These are phyloP conservation scores for Bovichtus variegatus DNA, from an alignment of 2,797 vertebrate genomes.

Conservation along the genomic window DNA sequence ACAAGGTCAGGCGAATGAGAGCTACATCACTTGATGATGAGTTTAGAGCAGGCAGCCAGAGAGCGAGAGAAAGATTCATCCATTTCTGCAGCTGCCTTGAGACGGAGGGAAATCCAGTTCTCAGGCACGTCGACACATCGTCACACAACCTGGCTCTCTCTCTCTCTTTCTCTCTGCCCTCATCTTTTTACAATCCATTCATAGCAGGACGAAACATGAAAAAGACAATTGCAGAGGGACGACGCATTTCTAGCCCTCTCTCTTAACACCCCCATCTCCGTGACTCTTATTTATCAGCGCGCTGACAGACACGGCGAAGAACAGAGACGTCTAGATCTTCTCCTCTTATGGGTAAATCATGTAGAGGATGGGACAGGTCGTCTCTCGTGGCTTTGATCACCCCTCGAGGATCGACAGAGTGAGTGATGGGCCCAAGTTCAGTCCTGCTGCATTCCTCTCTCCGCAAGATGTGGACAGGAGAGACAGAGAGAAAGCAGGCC, in stretches of 20 bases:
- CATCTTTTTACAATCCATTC: conserved; percentile 16
- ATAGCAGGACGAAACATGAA: conserved; percentile 23
- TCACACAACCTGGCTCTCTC: conserved; percentile 9
- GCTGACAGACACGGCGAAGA: conserved; percentile 48
- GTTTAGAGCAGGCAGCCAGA: conserved; percentile 20
- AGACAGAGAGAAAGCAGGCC: conserved; percentile 26
- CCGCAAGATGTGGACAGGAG: conserved; percentile 11
- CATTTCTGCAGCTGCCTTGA: conserved; percentile 17
- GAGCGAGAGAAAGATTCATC: conserved; percentile 33
- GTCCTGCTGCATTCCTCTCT: conserved; percentile 41
- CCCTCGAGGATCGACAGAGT: conserved; percentile 47
- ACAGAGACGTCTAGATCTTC: conserved; percentile 52
- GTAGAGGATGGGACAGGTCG: conserved; percentile 44
- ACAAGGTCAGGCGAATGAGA: conserved; percentile 51
- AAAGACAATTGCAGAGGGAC: conserved; percentile 22
- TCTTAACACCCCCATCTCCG: conserved; percentile 15
- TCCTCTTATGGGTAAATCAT: conserved; percentile 62
- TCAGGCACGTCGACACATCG: conserved; percentile 25
- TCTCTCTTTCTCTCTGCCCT: not conserved
- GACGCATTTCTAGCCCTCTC: conserved; percentile 32
- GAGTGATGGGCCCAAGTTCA: conserved; percentile 55
- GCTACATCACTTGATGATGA: conserved; percentile 36
- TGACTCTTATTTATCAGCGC: conserved; percentile 50
- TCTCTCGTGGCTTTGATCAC: conserved; percentile 61
- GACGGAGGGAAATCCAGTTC: conserved; percentile 33